Conservation (phyloP, 1,140 invertebrate species). For the Drosophila lacertosa region DNA sequence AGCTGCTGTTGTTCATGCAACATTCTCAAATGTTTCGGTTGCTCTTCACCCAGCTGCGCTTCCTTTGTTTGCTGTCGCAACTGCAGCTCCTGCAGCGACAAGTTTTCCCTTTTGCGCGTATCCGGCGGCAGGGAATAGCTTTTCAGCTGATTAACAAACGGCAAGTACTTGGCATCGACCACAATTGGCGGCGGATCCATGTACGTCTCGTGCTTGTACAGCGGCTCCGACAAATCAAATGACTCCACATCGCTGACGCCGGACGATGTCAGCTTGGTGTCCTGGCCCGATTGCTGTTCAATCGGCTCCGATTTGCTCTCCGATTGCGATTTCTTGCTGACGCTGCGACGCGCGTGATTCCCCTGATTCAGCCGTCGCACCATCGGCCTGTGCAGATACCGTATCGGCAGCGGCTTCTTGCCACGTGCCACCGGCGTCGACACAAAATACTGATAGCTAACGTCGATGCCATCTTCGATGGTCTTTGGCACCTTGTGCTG, state of each 20-base stretch:
- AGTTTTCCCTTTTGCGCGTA: no score
- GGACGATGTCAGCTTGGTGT: background rate
- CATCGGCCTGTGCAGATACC: conserved; percentile 67
- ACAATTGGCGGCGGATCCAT: conserved; percentile 26
- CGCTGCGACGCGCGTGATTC: background rate
- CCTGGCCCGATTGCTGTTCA: background rate
- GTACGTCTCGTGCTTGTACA: background rate
- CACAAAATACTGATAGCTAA: conserved; percentile 69
- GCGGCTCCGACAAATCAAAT: background rate
- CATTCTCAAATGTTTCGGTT: conserved; percentile 11
- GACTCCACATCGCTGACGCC: background rate
- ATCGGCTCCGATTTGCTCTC: background rate
- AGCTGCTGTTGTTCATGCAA: background rate
- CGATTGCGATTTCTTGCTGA: conserved; percentile 15
- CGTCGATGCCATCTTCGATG: conserved; percentile 66
- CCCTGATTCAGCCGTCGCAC: conserved; percentile 41
- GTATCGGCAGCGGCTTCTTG: conserved; percentile 46
- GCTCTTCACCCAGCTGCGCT: background rate
- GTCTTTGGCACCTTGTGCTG: conserved; percentile 65
- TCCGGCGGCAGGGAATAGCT: no score
- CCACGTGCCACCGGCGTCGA: conserved; percentile 55
- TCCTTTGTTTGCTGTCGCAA: background rate
- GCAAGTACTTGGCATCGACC: conserved; percentile 24
- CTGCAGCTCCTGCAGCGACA: conserved; percentile 5
- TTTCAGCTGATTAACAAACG: conserved; percentile 23